Percentiles rank a stretch among this genome's conserved stretches.
phyloP scores from a whole-genome alignment of 1,140 invertebrate species.

The Drosophila nasuta region DNA sequence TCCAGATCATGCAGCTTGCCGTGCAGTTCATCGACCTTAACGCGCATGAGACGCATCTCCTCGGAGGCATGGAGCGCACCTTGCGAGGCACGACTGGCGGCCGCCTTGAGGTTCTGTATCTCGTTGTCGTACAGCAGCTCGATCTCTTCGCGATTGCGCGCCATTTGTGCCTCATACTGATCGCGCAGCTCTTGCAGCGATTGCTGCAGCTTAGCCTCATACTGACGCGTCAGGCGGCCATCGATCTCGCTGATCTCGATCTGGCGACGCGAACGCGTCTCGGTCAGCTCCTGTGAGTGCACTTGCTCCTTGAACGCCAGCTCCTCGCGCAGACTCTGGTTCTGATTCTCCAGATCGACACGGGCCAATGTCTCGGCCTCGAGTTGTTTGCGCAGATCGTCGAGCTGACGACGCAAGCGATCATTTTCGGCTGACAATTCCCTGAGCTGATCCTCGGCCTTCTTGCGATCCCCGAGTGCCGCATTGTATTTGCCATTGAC shows the following conservation, averaged over 20 bases:
- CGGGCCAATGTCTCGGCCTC: conserved; percentile 96
- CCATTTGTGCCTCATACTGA: conserved; percentile 96
- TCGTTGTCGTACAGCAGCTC: conserved; percentile 94
- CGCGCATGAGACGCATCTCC: conserved; percentile 90
- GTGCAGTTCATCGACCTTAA: conserved; percentile 91
- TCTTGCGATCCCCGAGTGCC: conserved; percentile 92
- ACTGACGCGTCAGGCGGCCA: conserved; percentile 95
- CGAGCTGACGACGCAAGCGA: conserved; percentile 90
- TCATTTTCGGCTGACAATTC: conserved; percentile 92
- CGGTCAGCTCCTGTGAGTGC: conserved; percentile 94
- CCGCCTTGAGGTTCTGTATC: conserved; percentile 88
- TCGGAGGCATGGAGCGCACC: conserved; percentile 90
- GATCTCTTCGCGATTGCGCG: conserved; percentile 94
- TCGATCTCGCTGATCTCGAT: conserved; percentile 91
- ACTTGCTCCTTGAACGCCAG: conserved; percentile 95
- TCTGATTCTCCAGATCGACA: conserved; percentile 96
- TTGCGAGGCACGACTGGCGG: conserved; percentile 88
- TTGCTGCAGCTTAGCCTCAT: conserved; percentile 96
- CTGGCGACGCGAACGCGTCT: conserved; percentile 93
- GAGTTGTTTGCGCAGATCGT: conserved; percentile 92
- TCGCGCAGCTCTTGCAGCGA: conserved; percentile 96
- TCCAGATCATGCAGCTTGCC: conserved; percentile 91
- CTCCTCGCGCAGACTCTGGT: conserved; percentile 96
- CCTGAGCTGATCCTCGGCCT: conserved; percentile 91
- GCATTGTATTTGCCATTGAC: conserved; percentile 92